phyloP scores from a whole-genome alignment of 1,140 invertebrate genomes.

The Sesamia nonagrioides region DNA sequence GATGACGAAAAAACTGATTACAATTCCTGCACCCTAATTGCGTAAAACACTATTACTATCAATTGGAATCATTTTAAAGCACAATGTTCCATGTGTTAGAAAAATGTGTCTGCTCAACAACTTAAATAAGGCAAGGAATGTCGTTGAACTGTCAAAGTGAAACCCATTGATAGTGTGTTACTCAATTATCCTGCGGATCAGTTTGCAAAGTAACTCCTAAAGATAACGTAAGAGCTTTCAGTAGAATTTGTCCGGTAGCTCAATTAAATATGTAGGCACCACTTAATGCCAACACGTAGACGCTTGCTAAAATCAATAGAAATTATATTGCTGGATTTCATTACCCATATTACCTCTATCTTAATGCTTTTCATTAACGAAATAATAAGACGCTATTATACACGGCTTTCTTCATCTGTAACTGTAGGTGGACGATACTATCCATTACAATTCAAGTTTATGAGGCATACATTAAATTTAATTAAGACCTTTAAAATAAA shows the following conservation, averaged over 20 bases:
- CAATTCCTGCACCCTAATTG: no score
- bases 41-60: no score
- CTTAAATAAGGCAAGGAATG: no score
- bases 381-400: constrained; percentile 8
- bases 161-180: no score
- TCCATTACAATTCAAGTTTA: constrained; percentile 25
- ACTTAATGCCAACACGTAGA: not conserved
- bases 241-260: not conserved
- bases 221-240: not conserved
- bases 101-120: no score
- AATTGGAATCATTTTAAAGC: no score
- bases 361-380: not conserved
- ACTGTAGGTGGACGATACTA: not conserved
- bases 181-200: no score
- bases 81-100: no score
- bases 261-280: not conserved
- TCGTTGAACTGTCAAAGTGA: no score
- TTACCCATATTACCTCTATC: not conserved
- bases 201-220: not conserved
- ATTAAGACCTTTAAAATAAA: constrained; percentile 46
- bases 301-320: not conserved
- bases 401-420: constrained; percentile 14
- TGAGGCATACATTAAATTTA: constrained; percentile 38
- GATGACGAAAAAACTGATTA: not conserved
- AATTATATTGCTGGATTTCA: not conserved